phyloP scores from a whole-genome alignment of 2,113 vertebrate genomes.

The Phalacrocorax carbo region DNA sequence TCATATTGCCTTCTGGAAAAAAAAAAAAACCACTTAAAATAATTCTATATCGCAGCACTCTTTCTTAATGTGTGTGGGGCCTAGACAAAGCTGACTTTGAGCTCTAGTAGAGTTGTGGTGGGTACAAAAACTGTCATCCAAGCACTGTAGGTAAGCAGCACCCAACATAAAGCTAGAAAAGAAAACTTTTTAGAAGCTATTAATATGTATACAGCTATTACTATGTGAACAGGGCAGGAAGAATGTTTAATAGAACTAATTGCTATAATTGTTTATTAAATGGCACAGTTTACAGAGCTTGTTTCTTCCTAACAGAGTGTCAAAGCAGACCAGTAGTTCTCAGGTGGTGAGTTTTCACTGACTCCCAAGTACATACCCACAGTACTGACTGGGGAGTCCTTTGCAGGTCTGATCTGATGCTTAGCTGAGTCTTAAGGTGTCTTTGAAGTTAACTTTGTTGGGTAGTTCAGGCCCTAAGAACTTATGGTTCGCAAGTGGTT shows the following conservation, averaged over 20 bases:
- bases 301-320: neutral
- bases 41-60: neutral
- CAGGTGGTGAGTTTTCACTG: neutral
- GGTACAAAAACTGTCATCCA: neutral
- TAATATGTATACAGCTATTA: neutral
- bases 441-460: neutral
- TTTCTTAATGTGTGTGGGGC: neutral
- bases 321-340: neutral
- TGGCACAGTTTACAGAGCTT: neutral
- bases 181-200: neutral
- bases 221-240: neutral
- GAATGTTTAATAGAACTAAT: neutral
- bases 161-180: neutral
- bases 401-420: neutral
- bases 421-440: neutral
- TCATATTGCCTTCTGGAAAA: neutral
- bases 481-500: accelerated
- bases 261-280: neutral
- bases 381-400: neutral
- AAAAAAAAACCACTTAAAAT: neutral
- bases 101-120: neutral
- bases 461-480: neutral
- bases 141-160: neutral
- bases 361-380: neutral
- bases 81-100: neutral